Base-by-base conservation (phyloP, 2,888 invertebrate species). In the Neoascia interrupta region DNA sequence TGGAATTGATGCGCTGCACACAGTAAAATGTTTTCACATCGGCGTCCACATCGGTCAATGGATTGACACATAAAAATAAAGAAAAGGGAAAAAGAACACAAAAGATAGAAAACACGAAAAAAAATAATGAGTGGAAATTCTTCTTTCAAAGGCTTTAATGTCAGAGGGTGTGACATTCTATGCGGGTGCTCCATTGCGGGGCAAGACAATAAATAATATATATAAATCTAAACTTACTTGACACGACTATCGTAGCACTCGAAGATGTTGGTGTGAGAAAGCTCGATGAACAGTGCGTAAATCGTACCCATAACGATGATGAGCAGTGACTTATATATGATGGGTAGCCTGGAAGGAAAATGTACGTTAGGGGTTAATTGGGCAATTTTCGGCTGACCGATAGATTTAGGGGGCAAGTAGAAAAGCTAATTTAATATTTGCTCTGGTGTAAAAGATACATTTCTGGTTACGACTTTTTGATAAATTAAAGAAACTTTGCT, bases 251-350 rank as follows among this genome's bases (percentile, higher is more conserved):
- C 96, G 88, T 96, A 96, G 87, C 95, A 94, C 82, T 92, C 91
- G 86, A 97, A 97, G 81, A 97, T 90, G 80, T 92, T 91, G 74
- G 91, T 91, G 87, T 97, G 97, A 26, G 95, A 95, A 54, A 94
- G 90, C 88, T 95, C 92, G 86, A 97, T 95, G 64, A 95, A 92
- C 16, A 96, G 89, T 84, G 94, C 91, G 86, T 96, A 96, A 26
- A 95, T 93, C 1, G 93, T 92, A 2, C 94, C 93, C 92, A 96
- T 95, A 66, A 95, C 91, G 2, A 94, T 88, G 56, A 96, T 90
- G 18, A 97, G 90, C 49, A 93, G 89, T 5, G 94, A 92, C 89
- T 97, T 97, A 80, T 96, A 91, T 81, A 96, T 88, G 82, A 97
- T 95, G 5, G 96, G 96, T 54, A 97, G 90, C 79, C 93, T 88